phyloP scores from a whole-genome alignment of 2,888 invertebrate species.

The Pristionchus fissidentatus region DNA sequence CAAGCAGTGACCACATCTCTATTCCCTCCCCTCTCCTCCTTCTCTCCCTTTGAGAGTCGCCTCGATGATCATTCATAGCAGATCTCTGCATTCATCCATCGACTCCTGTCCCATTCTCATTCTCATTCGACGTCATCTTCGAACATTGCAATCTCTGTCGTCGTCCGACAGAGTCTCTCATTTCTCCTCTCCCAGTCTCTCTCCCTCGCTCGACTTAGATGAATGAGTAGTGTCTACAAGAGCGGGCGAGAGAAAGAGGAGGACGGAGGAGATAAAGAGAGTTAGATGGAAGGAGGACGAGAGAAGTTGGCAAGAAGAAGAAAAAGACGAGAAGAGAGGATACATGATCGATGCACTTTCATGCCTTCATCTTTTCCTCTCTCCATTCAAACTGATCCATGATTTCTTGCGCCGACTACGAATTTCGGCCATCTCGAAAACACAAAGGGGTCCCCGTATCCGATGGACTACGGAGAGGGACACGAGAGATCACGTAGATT shows the following conservation, averaged over 20 bases:
- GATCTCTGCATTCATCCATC: background rate
- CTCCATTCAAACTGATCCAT: constrained; percentile 15
- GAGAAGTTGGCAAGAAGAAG: constrained; percentile 11
- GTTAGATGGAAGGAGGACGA: background rate
- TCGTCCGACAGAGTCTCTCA: constrained; percentile 4
- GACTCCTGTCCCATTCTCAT: background rate
- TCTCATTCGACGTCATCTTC: constrained; percentile 9
- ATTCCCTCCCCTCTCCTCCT: background rate
- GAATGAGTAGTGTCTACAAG: constrained; percentile 39
- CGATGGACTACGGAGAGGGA: too few species aligned
- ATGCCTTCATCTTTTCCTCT: background rate
- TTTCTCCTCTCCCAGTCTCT: constrained; percentile 15
- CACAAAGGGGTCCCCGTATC: background rate
- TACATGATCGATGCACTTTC: constrained; percentile 33
- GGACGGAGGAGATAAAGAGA: constrained; percentile 26
- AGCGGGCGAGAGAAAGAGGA: constrained; percentile 7
- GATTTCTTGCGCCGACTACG: constrained; percentile 10
- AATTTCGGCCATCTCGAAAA: background rate
- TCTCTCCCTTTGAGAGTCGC: background rate
- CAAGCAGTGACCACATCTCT: too few species aligned
- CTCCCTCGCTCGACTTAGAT: constrained; percentile 16
- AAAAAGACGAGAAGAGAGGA: constrained; percentile 13
- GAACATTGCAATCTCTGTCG: background rate
- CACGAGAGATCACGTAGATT: too few species aligned
- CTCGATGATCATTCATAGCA: too few species aligned